Evolutionary conservation across 2,888 invertebrate genomes (phyloP).

Genomic region (Iphiclides podalirius): DNA sequence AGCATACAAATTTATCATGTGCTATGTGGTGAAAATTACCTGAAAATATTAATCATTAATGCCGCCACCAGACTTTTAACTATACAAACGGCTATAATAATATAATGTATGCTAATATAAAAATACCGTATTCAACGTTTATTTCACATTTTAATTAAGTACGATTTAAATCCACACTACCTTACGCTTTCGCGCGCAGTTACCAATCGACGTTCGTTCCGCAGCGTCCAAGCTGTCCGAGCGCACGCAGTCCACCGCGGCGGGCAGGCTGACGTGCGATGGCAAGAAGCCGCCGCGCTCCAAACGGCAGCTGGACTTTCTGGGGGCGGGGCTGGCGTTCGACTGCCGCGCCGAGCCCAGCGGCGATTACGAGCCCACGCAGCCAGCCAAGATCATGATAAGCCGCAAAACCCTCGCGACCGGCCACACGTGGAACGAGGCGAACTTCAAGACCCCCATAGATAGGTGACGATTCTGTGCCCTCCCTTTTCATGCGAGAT

Average conservation of each 20-base stretch:
- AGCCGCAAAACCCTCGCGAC: slow-evolving; percentile 71
- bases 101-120: no score
- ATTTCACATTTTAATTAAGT: no score
- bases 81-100: no score
- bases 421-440: slow-evolving; percentile 72
- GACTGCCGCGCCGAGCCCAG: slow-evolving; percentile 43
- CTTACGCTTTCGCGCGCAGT: no score
- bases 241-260: slow-evolving; percentile 53
- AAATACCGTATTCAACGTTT: no score
- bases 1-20: no score
- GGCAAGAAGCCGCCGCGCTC: slow-evolving; percentile 53
- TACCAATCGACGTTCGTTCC: no score
- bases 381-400: slow-evolving; percentile 71
- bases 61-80: no score
- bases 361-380: slow-evolving; percentile 62
- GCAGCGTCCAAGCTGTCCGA: slow-evolving; percentile 61
- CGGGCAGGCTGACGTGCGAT: slow-evolving; percentile 49
- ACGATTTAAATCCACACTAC: no score
- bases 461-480: slow-evolving; percentile 67
- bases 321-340: slow-evolving; percentile 55
- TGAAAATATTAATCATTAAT: no score
- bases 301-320: slow-evolving; percentile 66
- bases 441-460: slow-evolving; percentile 70
- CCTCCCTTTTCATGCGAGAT: no score
- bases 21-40: no score